phyloP scores from a whole-genome alignment of 2,797 vertebrate genomes.

The Steatocranus sp. region DNA sequence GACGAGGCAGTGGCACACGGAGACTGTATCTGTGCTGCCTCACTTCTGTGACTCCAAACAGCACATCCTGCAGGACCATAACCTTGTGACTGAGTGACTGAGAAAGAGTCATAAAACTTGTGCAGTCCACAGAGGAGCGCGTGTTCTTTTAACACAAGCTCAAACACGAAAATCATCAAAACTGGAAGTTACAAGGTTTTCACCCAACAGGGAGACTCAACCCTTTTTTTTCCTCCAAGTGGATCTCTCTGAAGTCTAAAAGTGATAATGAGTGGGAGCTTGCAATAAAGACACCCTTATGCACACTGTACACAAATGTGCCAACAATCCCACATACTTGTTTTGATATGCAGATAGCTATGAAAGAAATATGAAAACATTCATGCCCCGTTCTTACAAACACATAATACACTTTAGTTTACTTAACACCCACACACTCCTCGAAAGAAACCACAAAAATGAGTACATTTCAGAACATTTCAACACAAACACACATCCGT shows the following conservation, averaged over 20 bases:
- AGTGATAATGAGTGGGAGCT: constrained; percentile 68
- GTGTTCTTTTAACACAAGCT: background rate
- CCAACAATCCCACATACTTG: constrained; percentile 68
- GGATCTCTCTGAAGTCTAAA: constrained; percentile 56
- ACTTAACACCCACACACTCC: constrained; percentile 57
- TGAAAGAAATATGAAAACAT: constrained; percentile 66
- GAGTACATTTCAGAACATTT: constrained; percentile 45
- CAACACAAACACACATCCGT: constrained; percentile 26
- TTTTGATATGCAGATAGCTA: constrained; percentile 69
- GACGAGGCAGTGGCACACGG: constrained; percentile 58
- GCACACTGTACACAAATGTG: constrained; percentile 46
- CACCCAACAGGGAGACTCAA: constrained; percentile 9
- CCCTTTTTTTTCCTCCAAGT: constrained; percentile 17
- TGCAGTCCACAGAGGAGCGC: background rate
- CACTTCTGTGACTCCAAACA: constrained; percentile 59
- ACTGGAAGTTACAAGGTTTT: constrained; percentile 23
- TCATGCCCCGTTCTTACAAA: constrained; percentile 55
- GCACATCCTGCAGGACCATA: constrained; percentile 40
- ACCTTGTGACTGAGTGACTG: constrained; percentile 5
- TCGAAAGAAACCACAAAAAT: constrained; percentile 42
- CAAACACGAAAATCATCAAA: constrained; percentile 10
- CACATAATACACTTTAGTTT: constrained; percentile 60
- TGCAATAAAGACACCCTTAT: constrained; percentile 53
- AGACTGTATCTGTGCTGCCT: constrained; percentile 52
- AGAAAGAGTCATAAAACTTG: background rate